phyloP scores from a whole-genome alignment of 2,888 invertebrate genomes.

The Sarcophaga caerulescens region DNA sequence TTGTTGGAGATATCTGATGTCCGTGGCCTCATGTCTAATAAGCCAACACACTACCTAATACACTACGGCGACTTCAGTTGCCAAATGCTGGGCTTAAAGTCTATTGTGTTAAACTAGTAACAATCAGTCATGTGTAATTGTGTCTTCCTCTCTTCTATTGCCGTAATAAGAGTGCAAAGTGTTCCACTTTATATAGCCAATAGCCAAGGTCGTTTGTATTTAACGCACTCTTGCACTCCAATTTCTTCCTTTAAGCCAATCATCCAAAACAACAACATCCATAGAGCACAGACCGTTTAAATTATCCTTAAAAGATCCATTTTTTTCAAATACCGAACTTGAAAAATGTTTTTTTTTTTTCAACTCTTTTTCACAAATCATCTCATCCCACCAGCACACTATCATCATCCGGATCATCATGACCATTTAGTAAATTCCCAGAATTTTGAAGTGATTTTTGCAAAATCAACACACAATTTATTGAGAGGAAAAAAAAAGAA shows the following conservation, averaged over 20 bases:
- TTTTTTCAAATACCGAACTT: not conserved
- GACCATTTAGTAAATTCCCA: constrained; percentile 49
- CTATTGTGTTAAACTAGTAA: no score
- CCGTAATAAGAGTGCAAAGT: no score
- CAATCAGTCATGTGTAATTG: no score
- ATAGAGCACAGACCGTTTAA: constrained; percentile 40
- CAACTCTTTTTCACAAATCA: constrained; percentile 9
- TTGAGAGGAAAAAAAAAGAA: constrained; percentile 7
- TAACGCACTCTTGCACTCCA: not conserved
- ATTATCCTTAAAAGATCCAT: constrained; percentile 34
- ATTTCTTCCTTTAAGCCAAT: constrained; percentile 28
- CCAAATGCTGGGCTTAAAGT: no score
- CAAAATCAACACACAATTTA: constrained; percentile 57
- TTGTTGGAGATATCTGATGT: no score
- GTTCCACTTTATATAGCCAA: not conserved
- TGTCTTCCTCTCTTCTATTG: no score
- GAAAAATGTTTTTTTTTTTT: not conserved
- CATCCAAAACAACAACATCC: not conserved
- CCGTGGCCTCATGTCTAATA: no score
- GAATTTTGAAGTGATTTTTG: constrained; percentile 53
- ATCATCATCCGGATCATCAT: constrained; percentile 17
- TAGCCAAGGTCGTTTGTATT: constrained; percentile 47
- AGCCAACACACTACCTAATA: no score
- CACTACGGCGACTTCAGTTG: no score
- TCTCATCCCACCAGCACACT: constrained; percentile 17